Evolutionary conservation across 2,888 invertebrate species (phyloP).

Genomic region (Prosapia bicincta): DNA sequence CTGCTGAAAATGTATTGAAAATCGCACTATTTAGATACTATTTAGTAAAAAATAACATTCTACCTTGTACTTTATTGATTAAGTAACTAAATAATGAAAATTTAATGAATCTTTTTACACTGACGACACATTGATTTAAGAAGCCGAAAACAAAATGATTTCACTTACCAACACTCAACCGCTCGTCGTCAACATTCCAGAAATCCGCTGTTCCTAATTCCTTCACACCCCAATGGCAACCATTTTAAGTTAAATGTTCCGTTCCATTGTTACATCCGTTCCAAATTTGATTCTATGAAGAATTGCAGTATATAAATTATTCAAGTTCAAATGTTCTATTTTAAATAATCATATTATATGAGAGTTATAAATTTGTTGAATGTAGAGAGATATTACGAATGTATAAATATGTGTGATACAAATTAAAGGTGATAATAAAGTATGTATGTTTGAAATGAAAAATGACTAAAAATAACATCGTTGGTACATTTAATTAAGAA

Average conservation of each 20-base stretch:
- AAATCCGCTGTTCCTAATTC: slow-evolving; percentile 34
- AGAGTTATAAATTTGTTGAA: too few relatives aligned
- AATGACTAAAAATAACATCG: too few relatives aligned
- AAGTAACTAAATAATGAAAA: slow-evolving; percentile 16
- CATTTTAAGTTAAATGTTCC: slow-evolving; percentile 5
- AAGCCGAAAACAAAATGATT: slow-evolving; percentile 12
- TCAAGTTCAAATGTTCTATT: too few relatives aligned
- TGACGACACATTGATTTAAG: slow-evolving; percentile 8
- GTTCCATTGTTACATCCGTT: slow-evolving; percentile 18
- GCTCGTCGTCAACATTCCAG: slow-evolving; percentile 41
- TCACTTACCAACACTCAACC: slow-evolving; percentile 33
- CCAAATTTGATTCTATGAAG: too few relatives aligned
- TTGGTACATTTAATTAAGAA: too few relatives aligned
- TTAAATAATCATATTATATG: too few relatives aligned
- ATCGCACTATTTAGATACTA: slow-evolving; percentile 25
- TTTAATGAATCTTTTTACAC: slow-evolving; percentile 12
- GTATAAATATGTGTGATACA: too few relatives aligned
- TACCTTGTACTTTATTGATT: slow-evolving; percentile 3
- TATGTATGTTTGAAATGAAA: too few relatives aligned
- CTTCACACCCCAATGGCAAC: slow-evolving; percentile 8
- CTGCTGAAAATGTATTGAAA: slow-evolving; percentile 38
- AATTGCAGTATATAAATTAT: too few relatives aligned
- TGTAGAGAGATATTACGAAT: too few relatives aligned
- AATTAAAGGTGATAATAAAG: too few relatives aligned
- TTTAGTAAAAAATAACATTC: slow-evolving; percentile 11